Evolutionary conservation across 2,888 invertebrate species (phyloP), one percentile per base, ranked within the genome.

Genomic region (Cerastis rubricosa): DNA sequence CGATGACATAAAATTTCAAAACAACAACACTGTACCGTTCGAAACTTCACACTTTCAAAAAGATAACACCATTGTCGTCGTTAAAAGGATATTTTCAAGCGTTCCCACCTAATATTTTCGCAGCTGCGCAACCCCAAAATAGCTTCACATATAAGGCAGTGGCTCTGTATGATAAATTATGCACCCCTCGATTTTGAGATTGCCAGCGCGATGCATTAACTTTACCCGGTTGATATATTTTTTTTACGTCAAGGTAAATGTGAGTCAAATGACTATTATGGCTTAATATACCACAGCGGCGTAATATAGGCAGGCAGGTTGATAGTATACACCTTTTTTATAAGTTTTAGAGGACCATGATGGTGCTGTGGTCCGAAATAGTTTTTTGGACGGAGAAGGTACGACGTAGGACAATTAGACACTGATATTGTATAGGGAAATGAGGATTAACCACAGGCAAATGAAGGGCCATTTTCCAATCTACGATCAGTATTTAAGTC

Each of bases 151-250:
- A 93, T 93, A 93, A 91, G 90, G 92, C 89, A 92, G 92, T 91
- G 90, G 90, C 92, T 86, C 88, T 86, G 87, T 88, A 90, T 94
- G 94, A 95, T 96, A 96, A 96, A 96, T 96, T 96, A 96, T 96
- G 94, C 96, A 96, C 96, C 96, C 96, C 94, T 92, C 93, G 94
- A 95, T 94, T 94, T 93, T 85, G 92, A 94, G 94, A 95, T 95
- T 94, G 94, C 93, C 92, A 90, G 91, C 89, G 89, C 91, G 93
- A 92, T 94, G 94, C 95, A 95, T 96, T 95, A 96, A 91, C 92
- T 91, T 85, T 89, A 87, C 89, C 93, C 93, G 93, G 94, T 96
- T 95, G 94, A 95, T 94, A 95, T 93, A 91, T 94, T 70, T 88
- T 88, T 85, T 88, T 85, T 80, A 79, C 86, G 86, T 80, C 91